These are phyloP conservation scores for Rhinophrynus dorsalis DNA, from an alignment of 2,797 vertebrate species.

Conservation along the genomic window DNA sequence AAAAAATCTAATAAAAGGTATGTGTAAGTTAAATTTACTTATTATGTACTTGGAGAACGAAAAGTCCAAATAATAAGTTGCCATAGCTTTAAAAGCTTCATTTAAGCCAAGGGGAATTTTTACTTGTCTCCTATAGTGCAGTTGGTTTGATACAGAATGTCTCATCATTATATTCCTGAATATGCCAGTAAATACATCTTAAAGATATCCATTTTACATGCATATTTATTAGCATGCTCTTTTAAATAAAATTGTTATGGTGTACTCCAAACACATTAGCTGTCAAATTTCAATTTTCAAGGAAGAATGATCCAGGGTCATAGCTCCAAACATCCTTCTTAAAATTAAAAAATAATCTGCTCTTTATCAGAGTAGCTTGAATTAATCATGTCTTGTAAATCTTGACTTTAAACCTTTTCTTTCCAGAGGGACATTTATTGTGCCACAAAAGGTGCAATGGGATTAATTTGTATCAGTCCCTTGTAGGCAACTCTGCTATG, in stretches of 20 bases:
- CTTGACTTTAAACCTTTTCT: conserved; percentile 18
- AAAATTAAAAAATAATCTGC: conserved; percentile 5
- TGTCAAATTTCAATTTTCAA: conserved; percentile 36
- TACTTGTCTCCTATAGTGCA: too few relatives aligned
- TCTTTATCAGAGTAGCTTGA: conserved; percentile 7
- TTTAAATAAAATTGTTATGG: neutral
- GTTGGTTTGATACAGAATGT: too few relatives aligned
- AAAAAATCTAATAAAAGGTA: too few relatives aligned
- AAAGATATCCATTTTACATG: too few relatives aligned
- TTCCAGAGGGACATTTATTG: neutral
- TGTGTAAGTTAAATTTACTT: too few relatives aligned
- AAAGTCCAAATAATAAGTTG: too few relatives aligned
- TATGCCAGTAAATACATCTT: too few relatives aligned
- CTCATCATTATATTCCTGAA: too few relatives aligned
- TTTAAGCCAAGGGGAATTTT: too few relatives aligned
- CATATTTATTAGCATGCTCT: too few relatives aligned
- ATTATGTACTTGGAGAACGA: too few relatives aligned
- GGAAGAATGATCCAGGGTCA: conserved; percentile 18
- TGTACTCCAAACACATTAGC: neutral
- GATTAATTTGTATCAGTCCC: conserved; percentile 10
- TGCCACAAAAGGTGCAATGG: neutral
- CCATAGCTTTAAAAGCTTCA: too few relatives aligned
- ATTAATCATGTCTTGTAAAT: conserved; percentile 40
- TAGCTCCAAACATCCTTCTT: neutral
- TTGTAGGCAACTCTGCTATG: neutral